Evolutionary conservation across 1,140 invertebrate species (phyloP), one percentile per base, ranked within the genome.

Genomic region (Zaprionus tsacasi): DNA sequence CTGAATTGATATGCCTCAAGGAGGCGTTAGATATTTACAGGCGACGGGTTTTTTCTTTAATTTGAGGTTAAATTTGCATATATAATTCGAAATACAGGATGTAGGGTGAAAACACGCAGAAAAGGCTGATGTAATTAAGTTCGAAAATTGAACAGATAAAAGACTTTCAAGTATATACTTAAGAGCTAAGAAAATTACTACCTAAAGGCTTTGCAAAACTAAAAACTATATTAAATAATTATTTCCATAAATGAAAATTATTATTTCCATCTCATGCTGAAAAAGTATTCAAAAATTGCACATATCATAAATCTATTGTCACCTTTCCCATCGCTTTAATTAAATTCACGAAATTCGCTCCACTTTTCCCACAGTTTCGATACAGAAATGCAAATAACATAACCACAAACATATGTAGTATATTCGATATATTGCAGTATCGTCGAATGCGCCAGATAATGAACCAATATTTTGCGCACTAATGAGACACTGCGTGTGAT

Each of bases 401-500:
- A 25, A 12, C 45, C 15, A 48, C 15, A 48, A 17, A 25, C 30
- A 7, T 1, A 21, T 21, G 21, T 21, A 21, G 21, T 21, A 33
- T 33, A 2, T 40, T 25, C 45, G 15, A 21, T 50, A 25, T 50
- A 25, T 25, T 11, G 17, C 52, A 27, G 10, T 7, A 50, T 17
- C 48, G 48, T 21, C n/a, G n/a, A n/a, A 52, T 21, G 13, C 27
- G 6, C 11, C 52, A 25, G 27, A 27, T 27, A 30, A 55, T 55
- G 21, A 55, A 13, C 55, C 55, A 56, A 15, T 33, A 33, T 33
- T 56, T 12, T 13, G 13, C 27, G 30, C 27, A 45, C 38, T 76
- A 71, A 76, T 76, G 73, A 60, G 64, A 58, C 43, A 25, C 43
- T 13, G 38, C 56, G 10, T 12, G 50, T 89, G 78, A 88, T 89